Base-by-base conservation (phyloP, 2,797 vertebrate species). In the Acipenser ruthenus region DNA sequence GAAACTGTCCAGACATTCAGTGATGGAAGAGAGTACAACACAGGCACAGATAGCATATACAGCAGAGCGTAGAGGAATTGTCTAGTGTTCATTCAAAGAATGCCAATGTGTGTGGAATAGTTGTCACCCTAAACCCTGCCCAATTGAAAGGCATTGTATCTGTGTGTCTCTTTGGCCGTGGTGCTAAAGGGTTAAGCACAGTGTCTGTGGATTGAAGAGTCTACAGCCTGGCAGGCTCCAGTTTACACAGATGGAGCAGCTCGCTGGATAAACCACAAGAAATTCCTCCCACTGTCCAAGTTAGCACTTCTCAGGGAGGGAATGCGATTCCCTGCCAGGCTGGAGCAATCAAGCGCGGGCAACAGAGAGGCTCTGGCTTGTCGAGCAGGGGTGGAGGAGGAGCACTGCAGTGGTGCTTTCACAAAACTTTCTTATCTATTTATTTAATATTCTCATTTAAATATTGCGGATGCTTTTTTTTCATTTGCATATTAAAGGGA, bases 181-280 rank as follows among this genome's bases (percentile, higher is more conserved):
- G 6, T 7, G 23, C 47, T n/a, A 62, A 62, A 10, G 15, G 11
- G 60, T 62, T 62, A 62, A 62, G 60, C 11, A 18, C 18, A 62
- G 63, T 73, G 63, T 69, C 49, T 85, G 78, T 80, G 77, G 78
- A 82, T 72, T 81, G 84, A 83, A 71, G 84, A 88, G 88, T 75
- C 82, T 83, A 83, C 85, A 78, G 82, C 86, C 83, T 94, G 94
- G 94, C 94, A 90, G 81, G 82, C 80, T 52, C 73, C 86, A 94
- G 94, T 97, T 99, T 97, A 93, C 92, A 96, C 93, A 97, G 95
- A 99, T 98, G 95, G 95, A 95, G 93, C 89, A 90, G 92, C 92
- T 95, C 93, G 89, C 80, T 86, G 86, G 86, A 82, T 91, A 92
- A 93, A 94, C 95, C 94, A 82, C 95, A 96, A 85, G 92, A 95